Base-by-base conservation (phyloP, 64 coral and sea anemone species). In the Pocillopora damicornis region DNA sequence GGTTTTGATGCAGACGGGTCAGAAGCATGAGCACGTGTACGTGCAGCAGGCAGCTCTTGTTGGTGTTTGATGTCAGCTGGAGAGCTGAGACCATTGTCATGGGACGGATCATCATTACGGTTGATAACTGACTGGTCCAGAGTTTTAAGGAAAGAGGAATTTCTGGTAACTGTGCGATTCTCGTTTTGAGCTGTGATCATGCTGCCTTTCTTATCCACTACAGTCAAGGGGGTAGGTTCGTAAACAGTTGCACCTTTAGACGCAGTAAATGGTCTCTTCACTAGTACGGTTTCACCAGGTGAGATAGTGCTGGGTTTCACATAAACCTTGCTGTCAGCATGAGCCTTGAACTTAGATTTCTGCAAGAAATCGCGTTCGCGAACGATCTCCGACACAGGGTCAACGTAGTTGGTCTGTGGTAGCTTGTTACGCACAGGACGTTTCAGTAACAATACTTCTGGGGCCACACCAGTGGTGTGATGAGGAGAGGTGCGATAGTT, bases 401-500 rank as follows among this genome's bases (percentile, higher is more conserved):
- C 69, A 57, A 76, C 16, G 22, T 73, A 73, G 58, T 90, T 81
- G 64, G 72, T 30, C 30, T 30, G 30, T 30, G 30, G 30, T 30
- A 86, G 73, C 36, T 91, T 91, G 10, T 76, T 90, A 69, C 67
- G 66, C 25, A 84, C 89, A 69, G 61, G 1, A 14, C 88, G 88
- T 56, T 80, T 89, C 1, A 89, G 62, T 60, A 91, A 69, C 59
- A 79, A 23, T 37, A 77, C 35, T 65, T 22, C 35, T 78, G 89
- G 89, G 56, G 89, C 56, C 35, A 67, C 22, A 56, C 73, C 84
- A 79, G 76, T 87, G 11, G 76, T 79, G 75, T 63, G 13, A 75
- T 86, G 89, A 5, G 90, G 90, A 0, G 90, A 79, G 13, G 90
- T 67, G 26, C 90, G 30, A 57, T 79, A 91, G 35, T 79, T 79